phyloP scores from a whole-genome alignment of 2,888 invertebrate species.

The Sisyra nigra region DNA sequence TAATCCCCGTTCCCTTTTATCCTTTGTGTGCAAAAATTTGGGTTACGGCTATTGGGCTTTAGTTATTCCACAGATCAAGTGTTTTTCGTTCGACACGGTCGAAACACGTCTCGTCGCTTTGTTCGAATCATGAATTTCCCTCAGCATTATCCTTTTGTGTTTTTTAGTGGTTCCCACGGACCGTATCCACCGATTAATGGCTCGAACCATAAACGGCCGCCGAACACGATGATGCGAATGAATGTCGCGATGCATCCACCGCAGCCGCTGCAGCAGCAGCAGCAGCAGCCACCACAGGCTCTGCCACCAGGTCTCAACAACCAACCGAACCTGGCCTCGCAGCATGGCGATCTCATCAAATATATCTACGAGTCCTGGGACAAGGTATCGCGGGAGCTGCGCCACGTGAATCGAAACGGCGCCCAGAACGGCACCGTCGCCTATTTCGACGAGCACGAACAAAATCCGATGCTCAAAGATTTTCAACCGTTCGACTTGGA shows the following conservation, averaged over 20 bases:
- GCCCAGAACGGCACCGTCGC: conserved; percentile 35
- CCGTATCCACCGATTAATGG: conserved; percentile 7
- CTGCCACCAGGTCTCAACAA: background rate
- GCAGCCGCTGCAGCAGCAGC: conserved; percentile 8
- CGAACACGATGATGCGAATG: conserved; percentile 3
- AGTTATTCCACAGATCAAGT: too few relatives aligned
- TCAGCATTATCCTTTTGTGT: conserved; percentile 1
- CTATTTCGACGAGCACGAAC: conserved; percentile 46
- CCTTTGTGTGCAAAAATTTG: too few relatives aligned
- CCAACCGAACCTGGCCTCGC: conserved; percentile 20
- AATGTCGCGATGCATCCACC: background rate
- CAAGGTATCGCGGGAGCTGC: conserved; percentile 32
- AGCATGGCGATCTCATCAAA: conserved; percentile 64
- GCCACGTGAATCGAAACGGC: conserved; percentile 17
- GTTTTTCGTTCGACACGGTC: too few relatives aligned
- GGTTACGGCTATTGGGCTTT: too few relatives aligned
- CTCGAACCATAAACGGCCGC: conserved; percentile 5
- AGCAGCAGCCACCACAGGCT: conserved; percentile 32
- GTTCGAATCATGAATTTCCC: too few relatives aligned
- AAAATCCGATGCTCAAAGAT: conserved; percentile 39
- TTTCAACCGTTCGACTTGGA: conserved; percentile 67
- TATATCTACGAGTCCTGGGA: conserved; percentile 67
- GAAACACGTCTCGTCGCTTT: too few relatives aligned
- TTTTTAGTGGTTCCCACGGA: conserved; percentile 3
- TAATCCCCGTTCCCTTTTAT: too few relatives aligned